Evolutionary conservation across 1,140 invertebrate genomes (phyloP).

Genomic region (Elysia chlorotica): DNA sequence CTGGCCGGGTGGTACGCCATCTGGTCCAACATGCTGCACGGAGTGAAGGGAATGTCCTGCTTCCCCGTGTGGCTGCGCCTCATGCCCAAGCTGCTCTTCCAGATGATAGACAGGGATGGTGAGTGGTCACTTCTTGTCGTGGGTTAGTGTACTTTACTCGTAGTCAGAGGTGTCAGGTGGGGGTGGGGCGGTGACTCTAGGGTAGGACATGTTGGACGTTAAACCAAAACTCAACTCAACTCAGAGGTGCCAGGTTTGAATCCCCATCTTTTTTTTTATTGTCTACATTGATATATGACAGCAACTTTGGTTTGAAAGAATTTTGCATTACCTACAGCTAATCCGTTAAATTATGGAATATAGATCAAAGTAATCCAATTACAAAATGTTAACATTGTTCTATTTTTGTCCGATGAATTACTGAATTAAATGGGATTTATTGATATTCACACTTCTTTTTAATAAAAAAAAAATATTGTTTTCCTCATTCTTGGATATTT

Average conservation of each 20-base stretch:
- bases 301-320: background rate
- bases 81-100: conserved; percentile 27
- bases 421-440: no score
- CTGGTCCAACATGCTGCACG: conserved; percentile 21
- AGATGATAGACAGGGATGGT: conserved; percentile 29
- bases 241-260: background rate
- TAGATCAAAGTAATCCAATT: no score
- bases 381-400: no score
- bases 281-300: background rate
- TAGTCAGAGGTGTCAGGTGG: background rate
- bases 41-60: conserved; percentile 22
- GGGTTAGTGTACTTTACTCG: background rate
- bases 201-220: background rate
- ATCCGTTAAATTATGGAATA: no score
- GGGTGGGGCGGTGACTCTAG: background rate
- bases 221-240: background rate
- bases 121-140: background rate
- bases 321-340: no score
- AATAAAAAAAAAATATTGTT: no score
- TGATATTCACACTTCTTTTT: no score
- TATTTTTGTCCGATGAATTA: no score
- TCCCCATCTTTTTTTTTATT: background rate
- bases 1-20: conserved; percentile 22
- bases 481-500: no score
- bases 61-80: conserved; percentile 31